These are phyloP conservation scores for Sapayoa aenigma DNA, from an alignment of 2,113 vertebrate genomes.

Conservation along the genomic window DNA sequence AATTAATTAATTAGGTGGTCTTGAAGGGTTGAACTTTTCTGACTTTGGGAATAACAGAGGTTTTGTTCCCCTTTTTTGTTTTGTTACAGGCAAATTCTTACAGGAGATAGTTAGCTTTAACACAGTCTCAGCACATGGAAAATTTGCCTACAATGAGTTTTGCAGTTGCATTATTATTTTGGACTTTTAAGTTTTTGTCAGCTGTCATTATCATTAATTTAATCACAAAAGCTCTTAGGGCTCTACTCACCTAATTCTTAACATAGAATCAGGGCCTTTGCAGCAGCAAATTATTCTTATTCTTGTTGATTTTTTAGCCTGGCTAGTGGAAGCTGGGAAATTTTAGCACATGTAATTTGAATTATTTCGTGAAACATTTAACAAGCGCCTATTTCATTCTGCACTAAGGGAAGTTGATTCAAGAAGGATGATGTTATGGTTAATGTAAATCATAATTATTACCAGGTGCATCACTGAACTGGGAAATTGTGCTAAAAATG, in stretches of 20 bases:
- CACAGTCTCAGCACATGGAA: not conserved
- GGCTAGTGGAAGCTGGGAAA: not conserved
- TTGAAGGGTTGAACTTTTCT: not conserved
- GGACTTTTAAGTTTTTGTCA: not conserved
- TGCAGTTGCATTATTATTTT: not conserved
- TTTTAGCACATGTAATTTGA: conserved; percentile 21
- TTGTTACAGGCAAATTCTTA: not conserved
- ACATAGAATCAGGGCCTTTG: not conserved
- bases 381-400: conserved; percentile 36
- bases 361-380: conserved; percentile 62
- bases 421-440: conserved; percentile 41
- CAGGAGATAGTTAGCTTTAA: not conserved
- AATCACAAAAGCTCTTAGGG: not conserved
- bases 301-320: conserved; percentile 7
- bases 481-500: conserved; percentile 53
- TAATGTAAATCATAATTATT: conserved; percentile 54
- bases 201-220: not conserved
- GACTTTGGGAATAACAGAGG: not conserved
- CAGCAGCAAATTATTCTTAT: not conserved
- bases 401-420: conserved; percentile 26
- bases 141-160: not conserved
- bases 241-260: not conserved
- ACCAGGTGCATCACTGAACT: conserved; percentile 58
- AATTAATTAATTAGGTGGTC: conserved; percentile 32
- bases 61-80: not conserved